Evolutionary conservation across 2,888 invertebrate genomes (phyloP), one percentile per base, ranked within the genome.

Genomic region (Andrena trimmerana): DNA sequence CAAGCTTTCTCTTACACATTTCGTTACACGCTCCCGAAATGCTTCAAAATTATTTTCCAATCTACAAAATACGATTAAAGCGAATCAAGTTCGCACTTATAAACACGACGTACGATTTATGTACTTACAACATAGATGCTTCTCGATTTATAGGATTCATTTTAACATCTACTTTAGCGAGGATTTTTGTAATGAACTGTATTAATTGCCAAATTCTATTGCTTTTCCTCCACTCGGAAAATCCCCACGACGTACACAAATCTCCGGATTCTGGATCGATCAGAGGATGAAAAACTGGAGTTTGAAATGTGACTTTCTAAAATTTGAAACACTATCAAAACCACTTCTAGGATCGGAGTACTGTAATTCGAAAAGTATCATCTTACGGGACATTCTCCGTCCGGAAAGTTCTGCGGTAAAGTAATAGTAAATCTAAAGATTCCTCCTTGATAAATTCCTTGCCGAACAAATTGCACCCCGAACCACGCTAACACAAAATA

Each of bases 351-450:
- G 13, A 70, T 36, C 2, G 7, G n/a, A 42, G 20, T 63, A 24
- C 57, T 57, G 7, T 50, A 24, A 29, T 20, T 57, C 36, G 57
- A 27, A 31, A 73, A 60, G 10, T 57, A 52, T 29, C 63, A 84
- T 95, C 96, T 96, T 95, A 98, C 98, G 82, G 98, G 98, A 92
- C 97, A 96, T 91, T 96, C 96, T 80, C 96, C 96, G 94, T 97
- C 97, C 33, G 99, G 99, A 94, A 98, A 99, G 89, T 96, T 96
- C 84, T 97, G 97, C 76, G 99, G 98, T 92, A 99, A 95, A 88
- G 96, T 95, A 86, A 99, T 95, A 83, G 96, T 97, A 94, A 99
- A 99, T 90, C 98, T 96, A 94, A 99, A 98, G 73, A 99, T 96
- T 80, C 97, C 99, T 86, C 97, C 98, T 94, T 97, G 97, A 94